phyloP scores from a whole-genome alignment of 1,140 invertebrate species.

The Pseudomyrmex pallidus region DNA sequence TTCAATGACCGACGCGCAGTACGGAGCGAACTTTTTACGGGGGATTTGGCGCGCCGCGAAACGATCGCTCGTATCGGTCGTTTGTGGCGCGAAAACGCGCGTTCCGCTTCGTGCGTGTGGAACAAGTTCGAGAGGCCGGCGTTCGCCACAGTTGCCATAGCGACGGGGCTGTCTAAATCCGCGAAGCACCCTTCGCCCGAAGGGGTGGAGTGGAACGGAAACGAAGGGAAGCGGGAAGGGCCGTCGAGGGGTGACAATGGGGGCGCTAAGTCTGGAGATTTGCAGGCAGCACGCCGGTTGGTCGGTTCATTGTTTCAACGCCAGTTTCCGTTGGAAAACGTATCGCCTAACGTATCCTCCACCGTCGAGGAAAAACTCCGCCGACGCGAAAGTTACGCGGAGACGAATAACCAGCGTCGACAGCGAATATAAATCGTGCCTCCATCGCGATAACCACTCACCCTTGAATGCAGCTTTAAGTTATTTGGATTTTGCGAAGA shows the following conservation, averaged over 20 bases:
- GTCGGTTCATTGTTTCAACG: constrained; percentile 84
- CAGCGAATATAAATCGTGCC: constrained; percentile 71
- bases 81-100: constrained; percentile 40
- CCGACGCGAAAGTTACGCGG: constrained; percentile 64
- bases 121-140: constrained; percentile 73
- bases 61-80: constrained; percentile 57
- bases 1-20: constrained; percentile 53
- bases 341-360: constrained; percentile 60
- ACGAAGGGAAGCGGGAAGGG: constrained; percentile 58
- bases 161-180: constrained; percentile 82
- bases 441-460: constrained; percentile 57
- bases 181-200: constrained; percentile 77
- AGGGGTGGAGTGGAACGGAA: constrained; percentile 37
- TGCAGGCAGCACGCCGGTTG: constrained; percentile 81
- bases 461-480: constrained; percentile 56
- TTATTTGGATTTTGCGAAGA: constrained; percentile 41
- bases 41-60: constrained; percentile 50
- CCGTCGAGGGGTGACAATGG: constrained; percentile 72
- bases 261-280: constrained; percentile 83
- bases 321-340: constrained; percentile 70
- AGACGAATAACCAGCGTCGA: constrained; percentile 68
- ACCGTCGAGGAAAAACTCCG: constrained; percentile 64
- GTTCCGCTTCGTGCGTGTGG: constrained; percentile 53
- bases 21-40: constrained; percentile 57
- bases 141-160: constrained; percentile 79